These are phyloP conservation scores for Sapajus apella DNA, from an alignment of 2,113 vertebrate species.

Conservation along the genomic window DNA sequence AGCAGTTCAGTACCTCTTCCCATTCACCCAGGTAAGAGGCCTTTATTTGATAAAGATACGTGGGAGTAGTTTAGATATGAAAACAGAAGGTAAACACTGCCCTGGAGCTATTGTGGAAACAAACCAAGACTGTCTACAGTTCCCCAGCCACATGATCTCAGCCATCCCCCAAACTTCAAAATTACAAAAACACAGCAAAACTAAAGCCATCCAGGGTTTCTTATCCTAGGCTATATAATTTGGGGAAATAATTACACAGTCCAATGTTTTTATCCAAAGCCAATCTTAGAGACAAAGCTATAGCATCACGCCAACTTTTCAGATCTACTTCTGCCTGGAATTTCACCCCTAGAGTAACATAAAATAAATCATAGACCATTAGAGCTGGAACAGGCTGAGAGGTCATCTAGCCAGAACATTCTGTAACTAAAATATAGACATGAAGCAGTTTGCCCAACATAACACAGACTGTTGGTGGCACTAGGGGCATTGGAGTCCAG, in stretches of 20 bases:
- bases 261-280: conserved; percentile 44
- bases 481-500: not conserved
- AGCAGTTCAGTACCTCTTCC: not conserved
- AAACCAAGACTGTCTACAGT: not conserved
- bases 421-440: not conserved
- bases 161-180: not conserved
- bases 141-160: not conserved
- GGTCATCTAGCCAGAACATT: not conserved
- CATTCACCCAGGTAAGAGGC: not conserved
- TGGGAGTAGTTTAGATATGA: not conserved
- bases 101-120: not conserved
- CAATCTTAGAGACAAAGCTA: not conserved
- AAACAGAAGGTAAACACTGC: not conserved
- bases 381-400: not conserved
- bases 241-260: conserved; percentile 44
- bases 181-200: conserved; percentile 7
- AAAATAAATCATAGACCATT: not conserved
- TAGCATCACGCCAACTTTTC: not conserved
- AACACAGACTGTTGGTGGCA: not conserved
- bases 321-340: not conserved
- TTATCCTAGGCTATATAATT: conserved; percentile 6
- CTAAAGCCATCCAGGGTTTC: not conserved
- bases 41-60: not conserved
- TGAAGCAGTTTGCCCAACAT: not conserved
- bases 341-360: not conserved